Evolutionary conservation across 2,113 vertebrate genomes (phyloP).

Genomic region (Triplophysa siluroides): DNA sequence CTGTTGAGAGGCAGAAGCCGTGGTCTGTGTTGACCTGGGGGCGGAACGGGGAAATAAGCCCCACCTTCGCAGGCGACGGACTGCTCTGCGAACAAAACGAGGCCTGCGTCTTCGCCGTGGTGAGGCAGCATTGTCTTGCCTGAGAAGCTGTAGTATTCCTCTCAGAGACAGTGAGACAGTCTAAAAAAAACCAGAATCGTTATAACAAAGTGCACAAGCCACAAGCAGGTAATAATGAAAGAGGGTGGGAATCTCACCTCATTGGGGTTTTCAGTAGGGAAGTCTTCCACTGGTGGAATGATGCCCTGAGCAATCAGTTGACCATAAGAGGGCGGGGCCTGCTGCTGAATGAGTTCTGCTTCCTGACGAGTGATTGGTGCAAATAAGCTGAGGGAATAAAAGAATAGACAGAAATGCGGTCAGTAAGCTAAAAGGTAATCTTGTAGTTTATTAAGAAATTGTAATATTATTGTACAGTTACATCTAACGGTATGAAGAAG

Average conservation of each 20-base stretch:
- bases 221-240: background rate
- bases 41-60: constrained; percentile 78
- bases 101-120: constrained; percentile 76
- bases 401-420: background rate
- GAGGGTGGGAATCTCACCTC: constrained; percentile 71
- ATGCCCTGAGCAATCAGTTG: constrained; percentile 89
- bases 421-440: background rate
- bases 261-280: constrained; percentile 86
- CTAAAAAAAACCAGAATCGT: constrained; percentile 58
- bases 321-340: constrained; percentile 89
- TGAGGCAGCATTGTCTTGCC: constrained; percentile 76
- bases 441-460: too few relatives aligned
- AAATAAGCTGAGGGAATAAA: constrained; percentile 74
- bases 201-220: background rate
- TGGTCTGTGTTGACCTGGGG: constrained; percentile 64
- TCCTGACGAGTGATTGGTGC: constrained; percentile 86
- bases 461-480: too few relatives aligned
- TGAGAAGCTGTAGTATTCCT: constrained; percentile 84
- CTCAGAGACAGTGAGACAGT: constrained; percentile 83
- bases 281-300: constrained; percentile 90
- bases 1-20: constrained; percentile 62
- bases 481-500: background rate
- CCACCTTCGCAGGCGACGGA: constrained; percentile 83
- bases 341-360: constrained; percentile 85
- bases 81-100: constrained; percentile 77